Base-by-base conservation (phyloP, 2,888 invertebrate species). In the Apamea epomidion region DNA sequence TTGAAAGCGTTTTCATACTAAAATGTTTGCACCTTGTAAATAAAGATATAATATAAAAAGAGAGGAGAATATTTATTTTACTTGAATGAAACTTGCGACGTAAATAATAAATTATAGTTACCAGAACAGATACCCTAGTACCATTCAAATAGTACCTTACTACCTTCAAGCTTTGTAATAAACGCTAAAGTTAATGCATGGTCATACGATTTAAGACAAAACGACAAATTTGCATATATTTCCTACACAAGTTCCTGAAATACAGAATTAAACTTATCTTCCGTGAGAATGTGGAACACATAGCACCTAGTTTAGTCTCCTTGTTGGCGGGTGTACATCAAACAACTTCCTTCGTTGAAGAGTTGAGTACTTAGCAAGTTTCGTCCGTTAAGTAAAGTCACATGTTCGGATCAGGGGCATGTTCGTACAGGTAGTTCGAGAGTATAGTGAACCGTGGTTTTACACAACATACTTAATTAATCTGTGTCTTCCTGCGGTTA, bases 401-500 rank as follows among this genome's bases (percentile, higher is more conserved):
- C 81, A 83, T 80, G 84, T 82, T 81, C 51, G 84, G 87, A 74
- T 87, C 83, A 69, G 69, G 79, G 74, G 72, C 72, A 73, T 51
- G 70, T 75, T 73, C 74, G 74, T 81, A 54, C 70, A 86, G 78
- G 75, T 84, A 87, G 83, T 88, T 85, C 74, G 67, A 60, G 37
- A 69, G 65, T 67, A 80, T 77, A 83, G 73, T 78, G 62, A 74
- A 71, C 74, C 69, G 72, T 72, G 78, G 82, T 80, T 82, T 78
- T 76, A 83, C 84, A 76, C 78, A 78, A 83, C 83, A 78, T 81
- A 86, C 74, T 82, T 86, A 84, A 88, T 87, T 87, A 87, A 82
- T 71, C 83, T 76, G 45, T 60, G 58, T 51, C 76, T 75, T 78
- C 74, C 14, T 71, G 51, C 42, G 72, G 76, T 64, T 70, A 62